Percentiles rank a stretch among this genome's conserved stretches.
These are phyloP conservation scores for Tragelaphus strepsiceros DNA, from an alignment of 2,113 vertebrate genomes.

Conservation along the genomic window DNA sequence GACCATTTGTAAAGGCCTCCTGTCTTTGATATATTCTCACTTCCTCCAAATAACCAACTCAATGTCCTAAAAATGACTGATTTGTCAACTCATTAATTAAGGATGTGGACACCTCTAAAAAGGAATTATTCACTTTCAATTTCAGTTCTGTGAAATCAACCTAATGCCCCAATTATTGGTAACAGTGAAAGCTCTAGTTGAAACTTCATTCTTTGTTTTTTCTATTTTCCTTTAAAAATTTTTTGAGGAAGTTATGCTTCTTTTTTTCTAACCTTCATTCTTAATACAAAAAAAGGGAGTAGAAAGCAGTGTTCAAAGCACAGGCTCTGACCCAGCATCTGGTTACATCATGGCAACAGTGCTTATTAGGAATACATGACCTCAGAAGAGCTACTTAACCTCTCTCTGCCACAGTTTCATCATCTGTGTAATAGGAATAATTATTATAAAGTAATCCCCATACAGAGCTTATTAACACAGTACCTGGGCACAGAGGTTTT, in stretches of 20 bases:
- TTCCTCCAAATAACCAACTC: not conserved
- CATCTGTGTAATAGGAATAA: not conserved
- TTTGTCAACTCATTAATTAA: not conserved
- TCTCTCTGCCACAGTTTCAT: not conserved
- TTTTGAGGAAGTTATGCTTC: not conserved
- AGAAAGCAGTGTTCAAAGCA: not conserved
- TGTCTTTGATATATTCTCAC: not conserved
- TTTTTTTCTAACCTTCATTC: not conserved
- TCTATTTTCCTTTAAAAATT: not conserved
- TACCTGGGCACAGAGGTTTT: not conserved
- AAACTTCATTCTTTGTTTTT: not conserved
- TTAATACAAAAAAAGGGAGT: not conserved
- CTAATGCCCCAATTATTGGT: not conserved
- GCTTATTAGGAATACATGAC: not conserved
- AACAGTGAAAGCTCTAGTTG: not conserved
- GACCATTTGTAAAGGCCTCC: not conserved
- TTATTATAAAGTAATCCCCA: not conserved
- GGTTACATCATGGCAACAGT: not conserved
- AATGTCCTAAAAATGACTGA: not conserved
- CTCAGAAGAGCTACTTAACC: not conserved
- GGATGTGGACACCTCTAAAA: not conserved
- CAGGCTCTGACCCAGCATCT: rapidly evolving
- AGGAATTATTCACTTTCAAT: not conserved
- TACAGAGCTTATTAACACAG: not conserved
- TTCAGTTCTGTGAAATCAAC: not conserved